These are phyloP conservation scores for Rhogogaster chlorosoma DNA, from an alignment of 2,888 invertebrate species.

Conservation along the genomic window DNA sequence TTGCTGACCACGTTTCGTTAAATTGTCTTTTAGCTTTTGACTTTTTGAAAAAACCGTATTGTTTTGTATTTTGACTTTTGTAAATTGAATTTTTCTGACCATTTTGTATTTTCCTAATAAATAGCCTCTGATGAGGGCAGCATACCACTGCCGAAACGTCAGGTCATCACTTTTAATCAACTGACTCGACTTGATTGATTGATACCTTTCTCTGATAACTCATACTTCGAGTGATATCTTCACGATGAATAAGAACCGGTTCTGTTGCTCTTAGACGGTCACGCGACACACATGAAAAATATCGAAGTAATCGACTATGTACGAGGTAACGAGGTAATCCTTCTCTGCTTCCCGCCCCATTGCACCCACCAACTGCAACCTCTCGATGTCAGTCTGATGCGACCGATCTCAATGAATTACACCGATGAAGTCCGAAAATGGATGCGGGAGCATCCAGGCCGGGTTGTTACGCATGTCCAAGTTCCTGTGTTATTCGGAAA, in stretches of 20 bases:
- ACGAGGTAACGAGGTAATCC: conserved; percentile 58
- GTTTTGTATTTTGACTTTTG: too few relatives aligned
- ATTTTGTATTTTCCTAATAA: too few relatives aligned
- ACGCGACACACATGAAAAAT: conserved; percentile 63
- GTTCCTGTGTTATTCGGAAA: conserved; percentile 57
- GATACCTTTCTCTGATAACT: too few relatives aligned
- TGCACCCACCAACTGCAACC: conserved; percentile 63
- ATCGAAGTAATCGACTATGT: conserved; percentile 61
- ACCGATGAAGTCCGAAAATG: conserved; percentile 56
- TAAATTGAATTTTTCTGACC: too few relatives aligned
- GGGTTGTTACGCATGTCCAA: conserved; percentile 55
- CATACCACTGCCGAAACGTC: too few relatives aligned
- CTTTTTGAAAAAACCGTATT: too few relatives aligned
- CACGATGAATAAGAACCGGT: conserved; percentile 62
- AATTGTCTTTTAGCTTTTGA: too few relatives aligned
- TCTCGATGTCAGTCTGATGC: conserved; percentile 62
- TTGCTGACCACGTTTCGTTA: too few relatives aligned
- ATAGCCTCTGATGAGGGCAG: too few relatives aligned
- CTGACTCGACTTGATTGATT: too few relatives aligned
- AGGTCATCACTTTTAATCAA: too few relatives aligned
- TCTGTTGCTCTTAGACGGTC: conserved; percentile 64
- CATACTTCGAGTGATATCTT: too few relatives aligned
- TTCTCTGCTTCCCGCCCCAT: conserved; percentile 65
- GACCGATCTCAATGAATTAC: conserved; percentile 60
- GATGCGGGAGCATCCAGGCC: conserved; percentile 52